Base-by-base conservation (phyloP, 2,797 vertebrate genomes). In the Acanthis flammea region DNA sequence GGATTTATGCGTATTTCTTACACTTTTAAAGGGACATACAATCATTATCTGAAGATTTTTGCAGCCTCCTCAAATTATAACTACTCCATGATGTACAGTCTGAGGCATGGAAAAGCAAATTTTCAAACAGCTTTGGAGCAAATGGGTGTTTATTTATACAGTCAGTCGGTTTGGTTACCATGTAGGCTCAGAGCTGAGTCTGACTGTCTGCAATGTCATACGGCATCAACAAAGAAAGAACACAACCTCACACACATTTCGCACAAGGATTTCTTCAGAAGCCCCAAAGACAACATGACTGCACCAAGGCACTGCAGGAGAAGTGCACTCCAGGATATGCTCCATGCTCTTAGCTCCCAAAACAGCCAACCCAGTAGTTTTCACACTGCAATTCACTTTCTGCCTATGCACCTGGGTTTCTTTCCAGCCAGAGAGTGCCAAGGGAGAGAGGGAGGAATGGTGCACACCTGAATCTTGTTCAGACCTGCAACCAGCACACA, bases 391-490 rank as follows among this genome's bases (percentile, higher is more conserved):
- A 41, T 86, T 85, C 89, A 61, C 75, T 86, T 77, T 90, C 85
- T 86, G 78, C 57, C 82, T 74, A 15, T 86, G 79, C 90, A 95
- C 75, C 85, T 94, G 92, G 78, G 47, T 82, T 96, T 92, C 70
- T 24, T 77, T 90, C 53, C 82, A 88, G 72, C 19, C 53, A 53
- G 50, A 65, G 84, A 94, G 85, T 88, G 92, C 92, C 94, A 95
- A 90, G 31, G 37, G 37, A 90, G 63, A 66, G 47, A 77, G 60
- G 37, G 77, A 87, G 67, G 78, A 80, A 94, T 57, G 60, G 87
- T 35, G 61, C 75, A 89, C 92, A 93, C 65, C 74, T 89, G 84
- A 85, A 72, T 89, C 94, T 62, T 95, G 96, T 95, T 91, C 87
- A 92, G 90, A 91, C 94, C 75, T 95, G 96, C 60, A 86, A 65